A percentile compares a stretch with the other conserved stretches of the same genome.
phyloP scores from a whole-genome alignment of 2,888 invertebrate species.

The Herminia tarsipennalis region DNA sequence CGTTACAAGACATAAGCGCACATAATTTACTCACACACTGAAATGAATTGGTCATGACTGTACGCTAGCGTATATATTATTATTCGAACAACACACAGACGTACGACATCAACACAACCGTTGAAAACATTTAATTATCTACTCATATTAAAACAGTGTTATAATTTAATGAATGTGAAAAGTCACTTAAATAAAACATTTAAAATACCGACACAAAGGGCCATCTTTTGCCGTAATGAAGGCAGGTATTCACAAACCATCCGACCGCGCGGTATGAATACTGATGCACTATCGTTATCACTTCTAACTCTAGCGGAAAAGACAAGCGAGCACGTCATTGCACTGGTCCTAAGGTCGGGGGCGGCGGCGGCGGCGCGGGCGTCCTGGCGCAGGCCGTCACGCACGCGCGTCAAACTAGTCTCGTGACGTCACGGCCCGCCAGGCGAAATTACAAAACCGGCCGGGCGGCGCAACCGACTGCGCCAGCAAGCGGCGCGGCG shows the following conservation, averaged over 20 bases:
- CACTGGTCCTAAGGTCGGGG: slow-evolving; percentile 78
- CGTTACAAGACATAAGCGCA: slow-evolving; percentile 65
- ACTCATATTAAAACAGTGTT: slow-evolving; percentile 1
- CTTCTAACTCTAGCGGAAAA: slow-evolving; percentile 46
- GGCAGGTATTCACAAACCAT: slow-evolving; percentile 20
- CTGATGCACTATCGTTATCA: slow-evolving; percentile 40
- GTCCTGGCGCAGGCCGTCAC: slow-evolving; percentile 80
- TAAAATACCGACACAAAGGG: slow-evolving; percentile 13
- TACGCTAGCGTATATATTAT: slow-evolving; percentile 41
- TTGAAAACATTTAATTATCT: slow-evolving; percentile 22
- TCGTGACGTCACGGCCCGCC: slow-evolving; percentile 82
- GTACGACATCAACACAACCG: slow-evolving; percentile 38
- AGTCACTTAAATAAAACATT: slow-evolving; percentile 8
- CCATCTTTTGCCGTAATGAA: slow-evolving; percentile 8
- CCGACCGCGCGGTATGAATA: slow-evolving; percentile 10
- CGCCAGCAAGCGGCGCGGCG: slow-evolving; percentile 69
- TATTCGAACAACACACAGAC: slow-evolving; percentile 44
- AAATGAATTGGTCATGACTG: slow-evolving; percentile 45
- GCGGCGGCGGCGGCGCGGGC: slow-evolving; percentile 72
- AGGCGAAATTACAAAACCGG: slow-evolving; percentile 84
- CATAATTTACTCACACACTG: slow-evolving; percentile 67
- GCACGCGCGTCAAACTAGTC: slow-evolving; percentile 83
- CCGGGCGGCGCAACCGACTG: slow-evolving; percentile 70
- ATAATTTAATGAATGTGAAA: background rate
- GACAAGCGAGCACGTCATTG: slow-evolving; percentile 78